Base-by-base conservation (phyloP, 2,797 vertebrate species). In the Denticeps clupeoides region DNA sequence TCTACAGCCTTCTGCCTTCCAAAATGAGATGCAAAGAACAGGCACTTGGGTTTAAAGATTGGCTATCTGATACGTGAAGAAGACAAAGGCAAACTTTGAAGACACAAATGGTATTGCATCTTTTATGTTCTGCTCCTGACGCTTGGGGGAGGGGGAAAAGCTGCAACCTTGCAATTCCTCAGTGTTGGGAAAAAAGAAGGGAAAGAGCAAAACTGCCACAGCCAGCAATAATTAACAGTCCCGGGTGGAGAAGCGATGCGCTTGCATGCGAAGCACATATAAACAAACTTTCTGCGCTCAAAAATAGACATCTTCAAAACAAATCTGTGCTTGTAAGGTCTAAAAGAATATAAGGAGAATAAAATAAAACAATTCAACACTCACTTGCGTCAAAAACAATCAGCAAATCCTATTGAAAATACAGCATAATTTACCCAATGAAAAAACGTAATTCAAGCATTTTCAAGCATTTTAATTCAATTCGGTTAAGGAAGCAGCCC, bases 181-280 rank as follows among this genome's bases (percentile, higher is more conserved):
- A 47, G 10, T 52, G 48, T 41, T 35, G 33, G 35, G 42, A 42
- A 45, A 70, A 51, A 65, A 46, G 35, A 41, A 48, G 48, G 51
- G 26, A 44, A 53, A 46, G 7, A 57, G 43, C 41, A 42, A 78
- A 82, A 82, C 59, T 74, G 82, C 80, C 73, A 25, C 19, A 79
- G 76, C 58, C 76, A 82, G 81, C 80, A 75, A 58, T 72, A 77
- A 77, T 75, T 73, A 62, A 63, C 28, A 70, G 59, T 78, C 75
- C 75, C 73, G 63, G 55, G 63, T 73, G 74, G 60, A 60, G 47
- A 63, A 62, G 65, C 24, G 45, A 58, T 68, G 70, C 60, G 55
- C 65, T 65, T 71, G 65, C 69, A 77, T 65, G 69, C 37, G 41
- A 72, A 65, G 62, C 73, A 65, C 64, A 70, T 58, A 70, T 55